These are phyloP conservation scores for Scolopax rusticola DNA, from an alignment of 2,797 vertebrate genomes.

Conservation along the genomic window DNA sequence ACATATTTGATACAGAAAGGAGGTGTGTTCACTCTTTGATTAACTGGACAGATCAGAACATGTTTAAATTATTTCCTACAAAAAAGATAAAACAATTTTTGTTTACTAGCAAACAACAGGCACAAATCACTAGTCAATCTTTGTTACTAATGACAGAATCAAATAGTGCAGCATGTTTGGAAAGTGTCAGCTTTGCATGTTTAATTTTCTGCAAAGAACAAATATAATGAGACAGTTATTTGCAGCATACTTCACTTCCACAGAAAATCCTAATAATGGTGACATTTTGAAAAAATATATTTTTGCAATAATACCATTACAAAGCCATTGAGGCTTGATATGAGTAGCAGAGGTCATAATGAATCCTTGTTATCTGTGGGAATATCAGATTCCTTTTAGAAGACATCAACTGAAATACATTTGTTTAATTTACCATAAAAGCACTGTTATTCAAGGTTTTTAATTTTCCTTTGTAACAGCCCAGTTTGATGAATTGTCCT, in stretches of 20 bases:
- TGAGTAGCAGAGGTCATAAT: not conserved
- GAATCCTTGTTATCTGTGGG: not conserved
- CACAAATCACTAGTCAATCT: not conserved
- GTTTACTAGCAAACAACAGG: not conserved
- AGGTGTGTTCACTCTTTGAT: not conserved
- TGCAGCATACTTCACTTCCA: conserved; percentile 22
- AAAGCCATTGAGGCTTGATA: conserved; percentile 5
- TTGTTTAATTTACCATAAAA: conserved; percentile 63
- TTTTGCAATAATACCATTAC: conserved; percentile 6
- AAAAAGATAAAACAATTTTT: not conserved
- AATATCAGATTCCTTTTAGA: conserved; percentile 12
- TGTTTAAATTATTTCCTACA: conserved; percentile 4
- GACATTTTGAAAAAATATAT: not conserved
- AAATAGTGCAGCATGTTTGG: not conserved
- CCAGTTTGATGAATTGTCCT: conserved; percentile 32
- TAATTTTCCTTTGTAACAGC: conserved; percentile 1
- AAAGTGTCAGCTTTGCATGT: not conserved
- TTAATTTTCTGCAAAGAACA: conserved; percentile 9
- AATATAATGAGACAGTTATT: not conserved
- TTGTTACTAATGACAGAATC: conserved; percentile 16
- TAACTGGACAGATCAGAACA: not conserved
- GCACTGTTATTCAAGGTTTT: not conserved
- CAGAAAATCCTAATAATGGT: not conserved
- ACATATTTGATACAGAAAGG: not conserved
- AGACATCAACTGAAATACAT: conserved; percentile 15